Conservation (phyloP, 2,888 invertebrate species). For the Junonia oenone region DNA sequence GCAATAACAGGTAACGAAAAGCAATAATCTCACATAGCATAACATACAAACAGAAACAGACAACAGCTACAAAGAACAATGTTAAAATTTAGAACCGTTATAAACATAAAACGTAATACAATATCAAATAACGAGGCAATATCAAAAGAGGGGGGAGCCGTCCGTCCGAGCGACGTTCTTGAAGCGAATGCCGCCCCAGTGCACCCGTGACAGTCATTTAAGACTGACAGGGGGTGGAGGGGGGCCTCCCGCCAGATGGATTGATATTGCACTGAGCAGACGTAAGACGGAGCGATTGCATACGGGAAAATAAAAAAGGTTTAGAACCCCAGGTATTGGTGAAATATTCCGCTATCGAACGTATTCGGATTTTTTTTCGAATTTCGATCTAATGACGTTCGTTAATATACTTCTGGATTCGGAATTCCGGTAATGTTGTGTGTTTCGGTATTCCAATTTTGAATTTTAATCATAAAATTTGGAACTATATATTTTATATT, state of each 20-base stretch:
- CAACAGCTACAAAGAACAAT: conserved; percentile 18
- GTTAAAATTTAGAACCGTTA: conserved; percentile 31
- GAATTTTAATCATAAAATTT: neutral
- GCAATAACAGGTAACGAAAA: no score
- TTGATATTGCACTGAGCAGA: conserved; percentile 75
- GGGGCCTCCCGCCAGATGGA: conserved; percentile 67
- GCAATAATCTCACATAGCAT: no score
- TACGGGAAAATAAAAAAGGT: conserved; percentile 58
- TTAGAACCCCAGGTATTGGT: conserved; percentile 28
- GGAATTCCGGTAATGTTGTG: neutral
- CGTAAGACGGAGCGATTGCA: conserved; percentile 75
- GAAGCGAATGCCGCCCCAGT: conserved; percentile 57
- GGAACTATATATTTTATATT: no score
- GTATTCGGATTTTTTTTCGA: neutral
- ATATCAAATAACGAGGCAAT: conserved; percentile 70
- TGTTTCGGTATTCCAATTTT: neutral
- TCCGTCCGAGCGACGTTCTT: conserved; percentile 61
- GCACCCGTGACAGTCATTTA: conserved; percentile 78
- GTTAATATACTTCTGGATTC: neutral
- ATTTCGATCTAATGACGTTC: neutral
- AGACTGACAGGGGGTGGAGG: conserved; percentile 71
- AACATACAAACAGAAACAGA: neutral
- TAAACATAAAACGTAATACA: conserved; percentile 46
- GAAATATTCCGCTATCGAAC: conserved; percentile 15
- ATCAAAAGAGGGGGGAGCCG: conserved; percentile 56